Conservation (phyloP, 2,797 vertebrate genomes). For the Luscinia luscinia region DNA sequence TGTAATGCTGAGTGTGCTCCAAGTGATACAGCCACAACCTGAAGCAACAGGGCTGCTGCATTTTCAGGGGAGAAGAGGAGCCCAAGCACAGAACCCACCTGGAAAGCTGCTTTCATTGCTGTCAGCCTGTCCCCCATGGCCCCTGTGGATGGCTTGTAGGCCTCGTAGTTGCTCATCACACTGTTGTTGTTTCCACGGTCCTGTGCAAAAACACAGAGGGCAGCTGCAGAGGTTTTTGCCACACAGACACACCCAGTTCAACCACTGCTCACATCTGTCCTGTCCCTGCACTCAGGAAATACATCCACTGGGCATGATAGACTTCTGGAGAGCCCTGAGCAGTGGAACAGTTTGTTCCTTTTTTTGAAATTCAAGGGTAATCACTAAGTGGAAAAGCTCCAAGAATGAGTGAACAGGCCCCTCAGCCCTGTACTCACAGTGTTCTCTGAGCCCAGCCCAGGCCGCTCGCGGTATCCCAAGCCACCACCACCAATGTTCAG, state of each 20-base stretch:
- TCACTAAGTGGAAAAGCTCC: not conserved
- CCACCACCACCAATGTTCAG: constrained; percentile 96
- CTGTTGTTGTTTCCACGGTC: constrained; percentile 84
- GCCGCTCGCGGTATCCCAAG: constrained; percentile 93
- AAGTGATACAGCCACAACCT: not conserved
- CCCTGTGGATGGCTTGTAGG: constrained; percentile 90
- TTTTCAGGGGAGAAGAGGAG: not conserved
- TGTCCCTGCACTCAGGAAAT: not conserved
- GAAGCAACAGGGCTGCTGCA: not conserved
- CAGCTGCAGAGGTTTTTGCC: not conserved
- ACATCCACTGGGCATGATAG: not conserved
- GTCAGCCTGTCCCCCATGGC: constrained; percentile 98
- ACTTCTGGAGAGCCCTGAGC: not conserved
- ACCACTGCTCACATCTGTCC: not conserved
- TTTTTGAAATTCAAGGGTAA: not conserved
- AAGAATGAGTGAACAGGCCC: not conserved
- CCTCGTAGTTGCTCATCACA: constrained; percentile 88
- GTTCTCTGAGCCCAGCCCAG: constrained; percentile 91
- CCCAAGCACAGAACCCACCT: constrained; percentile 77
- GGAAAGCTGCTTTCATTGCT: constrained; percentile 97
- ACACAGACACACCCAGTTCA: not conserved
- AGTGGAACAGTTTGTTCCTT: not conserved
- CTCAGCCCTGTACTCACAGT: constrained; percentile 82
- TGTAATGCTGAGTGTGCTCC: not conserved
- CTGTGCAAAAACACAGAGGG: constrained; percentile 72